Evolutionary conservation across 2,797 vertebrate genomes (phyloP).

Genomic region (Coracias cyanogaster): DNA sequence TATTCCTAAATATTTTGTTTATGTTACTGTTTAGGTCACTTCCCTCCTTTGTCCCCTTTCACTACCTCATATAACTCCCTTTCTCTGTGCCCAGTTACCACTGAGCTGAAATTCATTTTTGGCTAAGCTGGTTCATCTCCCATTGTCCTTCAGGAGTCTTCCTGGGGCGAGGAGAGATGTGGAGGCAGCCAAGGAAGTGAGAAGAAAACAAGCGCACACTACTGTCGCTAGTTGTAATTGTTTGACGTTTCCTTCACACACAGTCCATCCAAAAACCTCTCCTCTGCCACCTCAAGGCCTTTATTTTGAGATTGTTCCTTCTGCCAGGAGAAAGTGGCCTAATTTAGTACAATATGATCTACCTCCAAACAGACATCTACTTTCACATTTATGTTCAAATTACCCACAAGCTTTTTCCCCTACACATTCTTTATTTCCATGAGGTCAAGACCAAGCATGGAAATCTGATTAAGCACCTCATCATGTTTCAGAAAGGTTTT

Average conservation of each 20-base stretch:
- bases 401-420: neutral
- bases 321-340: neutral
- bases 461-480: neutral
- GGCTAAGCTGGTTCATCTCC: neutral
- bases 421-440: neutral
- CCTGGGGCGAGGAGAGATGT: neutral
- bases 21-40: conserved; percentile 1
- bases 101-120: neutral
- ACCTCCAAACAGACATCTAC: neutral
- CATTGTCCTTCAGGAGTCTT: neutral
- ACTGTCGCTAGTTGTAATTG: neutral
- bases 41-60: neutral
- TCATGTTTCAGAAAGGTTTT: neutral
- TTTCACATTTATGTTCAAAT: neutral
- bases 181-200: neutral
- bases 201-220: neutral
- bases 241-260: neutral
- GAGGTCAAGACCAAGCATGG: neutral
- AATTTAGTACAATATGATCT: neutral
- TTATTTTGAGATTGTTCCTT: neutral
- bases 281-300: neutral
- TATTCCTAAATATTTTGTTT: conserved; percentile 28
- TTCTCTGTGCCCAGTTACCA: neutral
- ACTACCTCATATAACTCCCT: neutral
- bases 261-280: neutral